Evolutionary conservation across 2,888 invertebrate species (phyloP), one percentile per base, ranked within the genome.

Genomic region (Ichneumoninae sp.): DNA sequence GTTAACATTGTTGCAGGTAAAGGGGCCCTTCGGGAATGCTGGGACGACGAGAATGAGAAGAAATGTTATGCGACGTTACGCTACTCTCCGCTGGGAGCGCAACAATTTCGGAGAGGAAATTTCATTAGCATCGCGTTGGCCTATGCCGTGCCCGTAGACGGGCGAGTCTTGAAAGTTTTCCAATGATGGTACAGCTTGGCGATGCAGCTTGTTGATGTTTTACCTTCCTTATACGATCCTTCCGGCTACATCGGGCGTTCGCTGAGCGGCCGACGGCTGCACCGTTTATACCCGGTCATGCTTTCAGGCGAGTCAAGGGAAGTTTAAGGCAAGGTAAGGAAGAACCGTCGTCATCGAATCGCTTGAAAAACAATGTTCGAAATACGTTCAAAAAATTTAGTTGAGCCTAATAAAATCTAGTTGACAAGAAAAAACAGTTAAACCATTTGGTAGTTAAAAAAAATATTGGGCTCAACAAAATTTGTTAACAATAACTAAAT

Each of bases 1-100:
- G 63, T 77, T 70, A 74, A 69, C 74, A 57, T 70, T 70, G 69
- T 66, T 50, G 44, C 68, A 57, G 40, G 40, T 52, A 57, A 68
- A 65, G 57, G 44, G 16, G 74, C 68, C 74, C 70, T 69, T 47
- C 54, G 60, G 66, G 47, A 78, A 70, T 19, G 69, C 22, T 16
- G 69, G 16, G 22, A 74, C 30, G 50, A n/a, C 22, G 60, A n/a
- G 40, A 50, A 40, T 50, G 74, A 69, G 63, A 70, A 74, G 63
- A 65, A 60, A 74, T 79, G 54, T 70, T 60, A 63, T 65, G 52
- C 76, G 52, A 54, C 40, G 66, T 22, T 16, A 16, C 22, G 66
- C 40, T 66, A 22, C 33, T 30, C 19, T 76, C 76, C 52, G 33
- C 33, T n/a, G 76, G 76, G 66, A 66, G 33, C 40, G 52, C 66